Percentiles rank a stretch among this genome's conserved stretches.
Conservation (phyloP, 2,113 vertebrate genomes). For the Spermophilus dauricus region DNA sequence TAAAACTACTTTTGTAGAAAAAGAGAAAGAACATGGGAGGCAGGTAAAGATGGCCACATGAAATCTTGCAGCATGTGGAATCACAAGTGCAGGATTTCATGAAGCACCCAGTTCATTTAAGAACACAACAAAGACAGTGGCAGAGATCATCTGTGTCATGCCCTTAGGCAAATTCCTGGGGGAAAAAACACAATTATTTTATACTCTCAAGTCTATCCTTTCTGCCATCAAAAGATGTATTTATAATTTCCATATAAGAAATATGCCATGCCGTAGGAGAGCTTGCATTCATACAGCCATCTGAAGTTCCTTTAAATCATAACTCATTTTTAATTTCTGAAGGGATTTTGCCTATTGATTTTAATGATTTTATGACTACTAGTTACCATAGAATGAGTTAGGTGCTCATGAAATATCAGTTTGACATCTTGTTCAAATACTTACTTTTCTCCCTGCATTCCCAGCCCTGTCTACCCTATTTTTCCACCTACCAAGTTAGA, state of each 20-base stretch:
- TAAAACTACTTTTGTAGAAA: background rate
- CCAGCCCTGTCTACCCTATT: background rate
- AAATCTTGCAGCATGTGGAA: background rate
- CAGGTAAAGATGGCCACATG: background rate
- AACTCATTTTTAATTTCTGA: constrained; percentile 61
- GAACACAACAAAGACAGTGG: background rate
- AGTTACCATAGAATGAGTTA: constrained; percentile 36
- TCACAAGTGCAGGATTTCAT: background rate
- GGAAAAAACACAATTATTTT: background rate
- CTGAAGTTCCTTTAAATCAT: background rate
- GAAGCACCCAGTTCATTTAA: background rate
- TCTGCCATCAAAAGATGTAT: constrained; percentile 4
- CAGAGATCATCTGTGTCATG: background rate
- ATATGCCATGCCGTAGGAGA: background rate
- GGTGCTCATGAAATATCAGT: constrained; percentile 42
- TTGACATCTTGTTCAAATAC: constrained; percentile 44
- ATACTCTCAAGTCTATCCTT: constrained; percentile 29
- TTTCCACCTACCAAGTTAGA: background rate
- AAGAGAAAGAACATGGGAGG: background rate
- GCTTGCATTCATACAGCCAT: background rate
- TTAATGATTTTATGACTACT: constrained; percentile 57
- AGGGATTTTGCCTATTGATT: constrained; percentile 43
- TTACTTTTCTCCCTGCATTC: background rate
- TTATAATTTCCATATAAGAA: background rate
- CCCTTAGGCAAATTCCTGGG: constrained; percentile 59